A percentile compares a stretch with the other conserved stretches of the same genome.
phyloP scores from a whole-genome alignment of 2,888 invertebrate genomes.

The Pocota personata region DNA sequence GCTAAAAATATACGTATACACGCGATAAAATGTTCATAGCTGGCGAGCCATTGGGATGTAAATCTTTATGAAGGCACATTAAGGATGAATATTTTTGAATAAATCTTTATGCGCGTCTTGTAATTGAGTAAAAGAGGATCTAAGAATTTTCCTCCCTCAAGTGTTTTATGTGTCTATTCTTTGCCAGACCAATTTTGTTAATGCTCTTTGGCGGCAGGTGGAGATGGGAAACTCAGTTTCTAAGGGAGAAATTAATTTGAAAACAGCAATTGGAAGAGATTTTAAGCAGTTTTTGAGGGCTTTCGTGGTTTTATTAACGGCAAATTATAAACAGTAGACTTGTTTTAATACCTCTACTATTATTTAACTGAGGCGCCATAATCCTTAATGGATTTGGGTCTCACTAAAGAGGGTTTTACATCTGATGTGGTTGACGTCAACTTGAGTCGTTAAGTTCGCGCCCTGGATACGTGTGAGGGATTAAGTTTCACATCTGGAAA shows the following conservation, averaged over 20 bases:
- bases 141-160: background rate
- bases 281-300: background rate
- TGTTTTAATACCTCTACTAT: slow-evolving; percentile 26
- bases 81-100: slow-evolving; percentile 56
- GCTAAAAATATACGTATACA: slow-evolving; percentile 38
- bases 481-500: no score
- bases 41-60: slow-evolving; percentile 31
- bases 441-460: no score
- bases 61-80: slow-evolving; percentile 55
- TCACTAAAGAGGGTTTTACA: background rate
- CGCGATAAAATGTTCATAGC: slow-evolving; percentile 42
- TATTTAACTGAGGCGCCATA: background rate
- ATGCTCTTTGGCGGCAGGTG: background rate
- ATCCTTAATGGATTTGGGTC: background rate
- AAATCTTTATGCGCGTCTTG: slow-evolving; percentile 51
- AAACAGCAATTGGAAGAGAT: slow-evolving; percentile 6
- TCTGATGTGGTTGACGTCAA: background rate
- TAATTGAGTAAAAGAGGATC: slow-evolving; percentile 43
- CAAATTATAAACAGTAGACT: slow-evolving; percentile 32
- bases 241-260: background rate
- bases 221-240: background rate
- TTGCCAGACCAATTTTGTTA: slow-evolving; percentile 25
- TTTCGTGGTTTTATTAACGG: slow-evolving; percentile 40
- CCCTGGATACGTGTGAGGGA: background rate
- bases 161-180: slow-evolving; percentile 25